Evolutionary conservation across 2,113 vertebrate genomes (phyloP).

Genomic region (Daphoenositta chrysoptera): DNA sequence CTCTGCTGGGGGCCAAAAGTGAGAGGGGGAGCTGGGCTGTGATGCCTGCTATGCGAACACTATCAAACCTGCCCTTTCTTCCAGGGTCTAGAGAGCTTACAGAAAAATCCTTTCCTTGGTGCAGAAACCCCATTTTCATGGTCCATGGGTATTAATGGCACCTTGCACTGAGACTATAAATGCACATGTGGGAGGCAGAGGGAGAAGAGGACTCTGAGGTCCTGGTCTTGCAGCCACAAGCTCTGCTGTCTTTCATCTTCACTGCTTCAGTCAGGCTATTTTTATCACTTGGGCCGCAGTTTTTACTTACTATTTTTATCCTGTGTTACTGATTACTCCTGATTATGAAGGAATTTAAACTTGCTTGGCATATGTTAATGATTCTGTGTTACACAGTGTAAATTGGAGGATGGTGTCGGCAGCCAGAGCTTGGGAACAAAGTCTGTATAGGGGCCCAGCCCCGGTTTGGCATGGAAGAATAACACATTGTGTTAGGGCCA

Average conservation of each 20-base stretch:
- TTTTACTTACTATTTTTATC: conserved; percentile 39
- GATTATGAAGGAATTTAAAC: conserved; percentile 4
- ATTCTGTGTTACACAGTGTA: not conserved
- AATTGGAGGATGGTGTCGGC: not conserved
- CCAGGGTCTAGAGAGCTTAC: not conserved
- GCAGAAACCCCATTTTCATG: not conserved
- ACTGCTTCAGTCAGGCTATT: not conserved
- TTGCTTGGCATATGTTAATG: conserved; percentile 6
- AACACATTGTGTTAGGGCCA: not conserved
- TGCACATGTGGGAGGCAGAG: rapidly evolving
- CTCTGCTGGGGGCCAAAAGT: not conserved
- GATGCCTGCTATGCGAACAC: not conserved
- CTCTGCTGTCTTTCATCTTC: not conserved
- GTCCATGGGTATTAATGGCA: not conserved
- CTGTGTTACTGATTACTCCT: conserved; percentile 17
- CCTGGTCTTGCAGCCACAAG: not conserved
- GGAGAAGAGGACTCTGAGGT: not conserved
- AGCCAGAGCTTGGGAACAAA: not conserved
- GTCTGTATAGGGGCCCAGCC: not conserved
- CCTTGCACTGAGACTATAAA: not conserved
- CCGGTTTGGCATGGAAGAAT: not conserved
- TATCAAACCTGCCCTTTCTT: not conserved
- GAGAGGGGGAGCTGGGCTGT: not conserved
- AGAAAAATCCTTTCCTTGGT: not conserved
- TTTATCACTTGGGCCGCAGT: not conserved